Conservation (phyloP, 2,797 vertebrate species). For the Sternarchorhynchus goeldii region DNA sequence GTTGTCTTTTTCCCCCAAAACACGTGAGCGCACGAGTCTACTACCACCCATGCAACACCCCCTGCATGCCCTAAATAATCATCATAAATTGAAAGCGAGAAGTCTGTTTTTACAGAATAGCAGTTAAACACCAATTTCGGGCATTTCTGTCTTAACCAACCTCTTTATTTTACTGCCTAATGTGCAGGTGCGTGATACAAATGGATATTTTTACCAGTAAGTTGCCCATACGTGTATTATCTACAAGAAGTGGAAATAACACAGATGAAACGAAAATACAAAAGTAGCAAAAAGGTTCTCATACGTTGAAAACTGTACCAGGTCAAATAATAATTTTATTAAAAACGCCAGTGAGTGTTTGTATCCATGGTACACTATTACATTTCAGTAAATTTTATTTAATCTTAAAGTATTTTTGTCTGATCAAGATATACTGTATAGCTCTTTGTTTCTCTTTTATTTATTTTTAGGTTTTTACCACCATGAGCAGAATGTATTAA, state of each 20-base stretch:
- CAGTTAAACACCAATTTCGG: conserved; percentile 45
- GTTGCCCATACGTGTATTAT: background rate
- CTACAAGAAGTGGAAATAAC: background rate
- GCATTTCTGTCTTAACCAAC: background rate
- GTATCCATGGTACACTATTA: too few relatives aligned
- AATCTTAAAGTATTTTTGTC: too few relatives aligned
- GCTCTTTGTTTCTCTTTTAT: conserved; percentile 3
- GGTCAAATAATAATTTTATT: too few relatives aligned
- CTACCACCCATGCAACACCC: conserved; percentile 36
- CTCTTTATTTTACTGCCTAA: background rate
- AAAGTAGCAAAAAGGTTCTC: too few relatives aligned
- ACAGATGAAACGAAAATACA: too few relatives aligned
- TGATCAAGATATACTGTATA: background rate
- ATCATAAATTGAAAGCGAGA: conserved; percentile 65
- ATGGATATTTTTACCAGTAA: conserved; percentile 38
- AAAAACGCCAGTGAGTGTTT: too few relatives aligned
- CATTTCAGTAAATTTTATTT: background rate
- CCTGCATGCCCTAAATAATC: conserved; percentile 70
- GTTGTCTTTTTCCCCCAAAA: conserved; percentile 25
- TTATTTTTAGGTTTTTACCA: background rate
- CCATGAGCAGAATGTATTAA: background rate
- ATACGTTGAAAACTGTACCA: too few relatives aligned
- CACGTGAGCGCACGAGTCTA: conserved; percentile 37
- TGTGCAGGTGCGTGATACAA: background rate
- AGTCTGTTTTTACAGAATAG: conserved; percentile 49